phyloP scores from a whole-genome alignment of 92 coral and sea anemone genomes.

The Phymanthus crucifer region DNA sequence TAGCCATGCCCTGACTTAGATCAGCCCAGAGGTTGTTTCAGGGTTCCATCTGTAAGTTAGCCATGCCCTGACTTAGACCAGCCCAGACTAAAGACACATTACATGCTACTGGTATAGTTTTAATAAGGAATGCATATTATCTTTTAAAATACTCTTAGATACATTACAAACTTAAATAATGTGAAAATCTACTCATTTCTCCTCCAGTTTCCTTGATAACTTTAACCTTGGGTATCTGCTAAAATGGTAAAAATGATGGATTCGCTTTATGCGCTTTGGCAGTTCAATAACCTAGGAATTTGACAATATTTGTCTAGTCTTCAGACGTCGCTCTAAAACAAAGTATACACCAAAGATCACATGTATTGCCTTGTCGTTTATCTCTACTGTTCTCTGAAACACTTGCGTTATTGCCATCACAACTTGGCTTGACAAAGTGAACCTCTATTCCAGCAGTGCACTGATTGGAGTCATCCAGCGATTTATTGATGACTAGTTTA shows the following conservation, averaged over 20 bases:
- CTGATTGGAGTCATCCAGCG: slow-evolving; percentile 12
- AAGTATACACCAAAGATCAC: slow-evolving; percentile 36
- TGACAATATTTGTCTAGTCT: neutral
- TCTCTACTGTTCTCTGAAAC: neutral
- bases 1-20: too few relatives aligned
- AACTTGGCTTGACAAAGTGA: slow-evolving; percentile 42
- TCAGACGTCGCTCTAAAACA: slow-evolving; percentile 22
- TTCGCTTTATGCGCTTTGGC: neutral
- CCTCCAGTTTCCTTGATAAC: neutral
- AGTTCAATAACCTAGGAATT: neutral
- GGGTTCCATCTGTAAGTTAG: too few relatives aligned
- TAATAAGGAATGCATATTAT: neutral
- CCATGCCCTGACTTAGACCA: too few relatives aligned
- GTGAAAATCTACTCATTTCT: neutral
- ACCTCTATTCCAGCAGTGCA: slow-evolving; percentile 70
- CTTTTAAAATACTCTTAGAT: neutral
- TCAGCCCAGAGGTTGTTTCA: too few relatives aligned
- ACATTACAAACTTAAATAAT: neutral
- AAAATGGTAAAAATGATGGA: neutral
- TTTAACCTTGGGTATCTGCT: neutral
- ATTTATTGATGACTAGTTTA: slow-evolving; percentile 22
- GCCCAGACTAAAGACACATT: neutral
- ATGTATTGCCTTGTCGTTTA: neutral
- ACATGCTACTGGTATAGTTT: neutral
- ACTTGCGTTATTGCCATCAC: slow-evolving; percentile 11